These are phyloP conservation scores for Bombus turneri DNA, from an alignment of 1,140 invertebrate species.

Conservation along the genomic window DNA sequence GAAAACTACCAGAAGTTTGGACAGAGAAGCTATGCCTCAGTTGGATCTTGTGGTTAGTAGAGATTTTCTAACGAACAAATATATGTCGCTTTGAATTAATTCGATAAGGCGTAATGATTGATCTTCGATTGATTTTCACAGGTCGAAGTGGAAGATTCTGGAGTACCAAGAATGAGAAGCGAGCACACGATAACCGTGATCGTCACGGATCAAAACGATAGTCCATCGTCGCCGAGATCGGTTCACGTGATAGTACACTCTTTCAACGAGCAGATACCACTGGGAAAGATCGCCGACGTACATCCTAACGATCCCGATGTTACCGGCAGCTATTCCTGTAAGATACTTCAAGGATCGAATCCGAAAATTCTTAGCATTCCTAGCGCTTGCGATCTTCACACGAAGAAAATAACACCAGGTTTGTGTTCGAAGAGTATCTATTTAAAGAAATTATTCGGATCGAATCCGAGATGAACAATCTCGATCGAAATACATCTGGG, in stretches of 20 bases:
- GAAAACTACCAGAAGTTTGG: constrained; percentile 89
- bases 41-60: constrained; percentile 86
- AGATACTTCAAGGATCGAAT: constrained; percentile 85
- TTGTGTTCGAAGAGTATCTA: constrained; percentile 1
- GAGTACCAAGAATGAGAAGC: constrained; percentile 90
- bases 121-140: constrained; percentile 56
- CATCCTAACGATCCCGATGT: constrained; percentile 95
- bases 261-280: constrained; percentile 87
- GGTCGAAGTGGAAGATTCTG: constrained; percentile 95
- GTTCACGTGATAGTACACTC: constrained; percentile 91
- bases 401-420: constrained; percentile 86
- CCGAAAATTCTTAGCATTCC: constrained; percentile 88
- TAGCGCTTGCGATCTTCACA: constrained; percentile 90
- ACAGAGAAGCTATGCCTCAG: constrained; percentile 90
- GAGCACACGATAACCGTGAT: constrained; percentile 90
- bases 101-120: background rate
- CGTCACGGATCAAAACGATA: constrained; percentile 95
- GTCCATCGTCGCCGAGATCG: constrained; percentile 91
- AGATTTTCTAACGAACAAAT: background rate
- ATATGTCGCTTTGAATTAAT: too few relatives aligned
- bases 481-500: background rate
- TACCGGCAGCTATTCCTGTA: constrained; percentile 93
- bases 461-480: background rate
- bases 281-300: constrained; percentile 94
- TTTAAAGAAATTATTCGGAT: background rate